A percentile compares a stretch with the other conserved stretches of the same genome.
Conservation (phyloP, 1,140 invertebrate genomes). For the Grapholita molesta region DNA sequence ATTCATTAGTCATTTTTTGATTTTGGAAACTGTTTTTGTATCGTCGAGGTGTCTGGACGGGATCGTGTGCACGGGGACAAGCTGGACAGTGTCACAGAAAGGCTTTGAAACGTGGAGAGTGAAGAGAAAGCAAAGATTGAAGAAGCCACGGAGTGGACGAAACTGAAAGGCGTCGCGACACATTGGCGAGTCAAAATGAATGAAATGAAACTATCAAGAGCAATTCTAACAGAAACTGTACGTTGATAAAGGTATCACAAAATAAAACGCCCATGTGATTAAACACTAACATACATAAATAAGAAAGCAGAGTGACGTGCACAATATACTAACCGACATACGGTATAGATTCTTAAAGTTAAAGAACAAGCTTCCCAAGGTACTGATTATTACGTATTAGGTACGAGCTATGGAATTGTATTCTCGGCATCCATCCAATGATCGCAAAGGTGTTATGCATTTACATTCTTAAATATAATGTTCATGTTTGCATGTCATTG, state of each 20-base stretch:
- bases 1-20: conserved; percentile 35
- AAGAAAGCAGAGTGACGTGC: conserved; percentile 67
- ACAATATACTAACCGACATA: conserved; percentile 41
- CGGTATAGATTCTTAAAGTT: conserved; percentile 42
- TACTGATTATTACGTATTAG: conserved; percentile 15
- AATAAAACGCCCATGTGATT: conserved; percentile 75
- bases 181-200: conserved; percentile 66
- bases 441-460: neutral
- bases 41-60: conserved; percentile 46
- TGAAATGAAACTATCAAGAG: conserved; percentile 75
- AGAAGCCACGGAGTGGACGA: conserved; percentile 56
- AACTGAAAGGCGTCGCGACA: conserved; percentile 61
- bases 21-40: conserved; percentile 41
- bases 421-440: neutral
- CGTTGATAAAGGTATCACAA: conserved; percentile 76
- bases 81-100: conserved; percentile 62
- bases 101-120: conserved; percentile 52
- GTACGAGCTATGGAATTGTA: neutral
- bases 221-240: conserved; percentile 73
- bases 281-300: conserved; percentile 55
- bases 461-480: neutral
- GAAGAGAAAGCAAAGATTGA: conserved; percentile 54
- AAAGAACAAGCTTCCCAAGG: conserved; percentile 44
- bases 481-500: neutral
- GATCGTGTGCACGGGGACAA: conserved; percentile 62